Evolutionary conservation across 1,140 invertebrate species (phyloP).

Genomic region (Lasaia peninsularis): DNA sequence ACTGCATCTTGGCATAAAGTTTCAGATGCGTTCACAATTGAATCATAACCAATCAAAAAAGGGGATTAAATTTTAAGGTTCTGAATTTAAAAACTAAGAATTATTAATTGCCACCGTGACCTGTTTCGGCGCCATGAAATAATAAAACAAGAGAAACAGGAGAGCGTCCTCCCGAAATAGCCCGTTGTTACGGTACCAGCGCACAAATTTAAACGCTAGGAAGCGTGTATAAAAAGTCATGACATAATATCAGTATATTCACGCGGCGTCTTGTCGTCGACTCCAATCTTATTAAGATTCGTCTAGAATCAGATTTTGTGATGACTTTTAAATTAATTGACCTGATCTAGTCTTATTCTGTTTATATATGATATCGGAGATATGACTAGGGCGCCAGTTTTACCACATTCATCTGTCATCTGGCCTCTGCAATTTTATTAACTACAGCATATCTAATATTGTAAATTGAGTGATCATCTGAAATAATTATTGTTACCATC

Average conservation of each 20-base stretch:
- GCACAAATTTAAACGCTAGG: conserved; percentile 49
- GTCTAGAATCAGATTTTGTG: conserved; percentile 14
- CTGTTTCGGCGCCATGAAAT: conserved; percentile 37
- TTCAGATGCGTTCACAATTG: too few species aligned
- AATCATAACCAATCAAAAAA: too few species aligned
- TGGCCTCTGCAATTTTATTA: too few species aligned
- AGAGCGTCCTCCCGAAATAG: conserved; percentile 53
- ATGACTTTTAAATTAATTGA: conserved; percentile 18
- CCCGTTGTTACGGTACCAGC: conserved; percentile 36
- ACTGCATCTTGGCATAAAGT: too few species aligned
- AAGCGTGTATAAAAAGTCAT: conserved; percentile 43
- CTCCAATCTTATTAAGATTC: conserved; percentile 2
- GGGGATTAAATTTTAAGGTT: conserved; percentile 19
- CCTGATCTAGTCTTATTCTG: too few species aligned
- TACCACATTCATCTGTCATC: too few species aligned
- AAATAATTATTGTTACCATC: too few species aligned
- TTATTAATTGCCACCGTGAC: conserved; percentile 29
- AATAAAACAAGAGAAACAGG: conserved; percentile 47
- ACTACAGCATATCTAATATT: too few species aligned
- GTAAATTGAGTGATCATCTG: too few species aligned
- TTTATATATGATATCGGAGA: too few species aligned
- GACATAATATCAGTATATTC: conserved; percentile 31
- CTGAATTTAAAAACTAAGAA: background rate
- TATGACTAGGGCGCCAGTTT: too few species aligned
- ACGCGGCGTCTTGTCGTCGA: conserved; percentile 16